A percentile compares a stretch with the other conserved stretches of the same genome.
These are phyloP conservation scores for Octopus sinensis DNA, from an alignment of 1,140 invertebrate genomes.

Conservation along the genomic window DNA sequence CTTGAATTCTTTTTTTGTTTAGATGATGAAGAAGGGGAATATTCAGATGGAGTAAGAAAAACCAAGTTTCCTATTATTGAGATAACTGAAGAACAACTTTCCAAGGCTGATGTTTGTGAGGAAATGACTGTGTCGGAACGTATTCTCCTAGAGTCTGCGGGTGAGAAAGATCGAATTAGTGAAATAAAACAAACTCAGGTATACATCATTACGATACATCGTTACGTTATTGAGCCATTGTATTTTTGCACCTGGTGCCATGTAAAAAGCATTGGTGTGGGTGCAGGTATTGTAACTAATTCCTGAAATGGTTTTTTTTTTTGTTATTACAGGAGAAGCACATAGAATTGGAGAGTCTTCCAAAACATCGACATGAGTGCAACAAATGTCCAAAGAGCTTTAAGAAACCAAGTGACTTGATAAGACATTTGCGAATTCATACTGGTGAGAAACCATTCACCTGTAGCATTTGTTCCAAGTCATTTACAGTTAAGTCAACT, in stretches of 20 bases:
- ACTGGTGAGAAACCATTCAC: slow-evolving; percentile 58
- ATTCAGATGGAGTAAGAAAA: background rate
- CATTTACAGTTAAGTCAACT: slow-evolving; percentile 59
- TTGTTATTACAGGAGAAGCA: background rate
- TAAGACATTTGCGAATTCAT: slow-evolving; percentile 53
- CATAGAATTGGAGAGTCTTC: slow-evolving; percentile 13
- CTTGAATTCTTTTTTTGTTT: background rate
- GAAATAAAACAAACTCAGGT: slow-evolving; percentile 40
- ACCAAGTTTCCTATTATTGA: slow-evolving; percentile 33
- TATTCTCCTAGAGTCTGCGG: slow-evolving; percentile 60
- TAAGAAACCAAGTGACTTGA: slow-evolving; percentile 59
- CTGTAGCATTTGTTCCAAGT: slow-evolving; percentile 48
- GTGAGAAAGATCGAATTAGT: slow-evolving; percentile 53
- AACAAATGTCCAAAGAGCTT: slow-evolving; percentile 61
- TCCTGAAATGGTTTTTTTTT: too few relatives aligned
- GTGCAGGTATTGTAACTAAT: too few relatives aligned
- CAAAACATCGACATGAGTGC: slow-evolving; percentile 59
- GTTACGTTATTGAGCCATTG: too few relatives aligned
- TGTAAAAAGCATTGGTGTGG: too few relatives aligned
- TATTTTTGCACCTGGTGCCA: too few relatives aligned
- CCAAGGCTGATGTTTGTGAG: slow-evolving; percentile 35
- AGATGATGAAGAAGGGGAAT: background rate
- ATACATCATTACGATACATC: background rate
- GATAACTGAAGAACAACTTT: slow-evolving; percentile 50
- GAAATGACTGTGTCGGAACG: slow-evolving; percentile 59